Percentiles rank a stretch among this genome's conserved stretches.
These are phyloP conservation scores for Fukomys damarensis DNA, from an alignment of 2,113 vertebrate genomes.

Conservation along the genomic window DNA sequence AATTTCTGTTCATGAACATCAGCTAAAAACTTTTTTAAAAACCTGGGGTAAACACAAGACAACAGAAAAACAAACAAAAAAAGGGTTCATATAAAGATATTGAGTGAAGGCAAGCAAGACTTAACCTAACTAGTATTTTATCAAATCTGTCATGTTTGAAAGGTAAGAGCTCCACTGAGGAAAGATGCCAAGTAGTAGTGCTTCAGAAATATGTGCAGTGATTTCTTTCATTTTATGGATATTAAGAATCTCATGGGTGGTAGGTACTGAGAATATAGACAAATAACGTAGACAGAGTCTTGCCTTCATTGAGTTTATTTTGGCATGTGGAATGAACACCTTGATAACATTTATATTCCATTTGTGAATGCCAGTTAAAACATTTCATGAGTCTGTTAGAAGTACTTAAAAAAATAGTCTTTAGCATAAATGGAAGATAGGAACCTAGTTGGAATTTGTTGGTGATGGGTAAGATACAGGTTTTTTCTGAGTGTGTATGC, in stretches of 20 bases:
- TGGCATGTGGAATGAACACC: not conserved
- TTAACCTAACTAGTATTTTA: too few species aligned
- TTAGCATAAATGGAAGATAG: conserved; percentile 40
- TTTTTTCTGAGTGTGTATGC: conserved; percentile 1
- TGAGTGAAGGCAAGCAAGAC: too few species aligned
- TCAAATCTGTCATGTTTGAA: too few species aligned
- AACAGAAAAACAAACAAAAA: too few species aligned
- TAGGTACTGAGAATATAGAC: not conserved
- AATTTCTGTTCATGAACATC: too few species aligned
- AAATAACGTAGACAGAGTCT: not conserved
- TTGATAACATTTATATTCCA: conserved; percentile 20
- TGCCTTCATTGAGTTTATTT: conserved; percentile 40
- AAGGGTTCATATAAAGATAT: too few species aligned
- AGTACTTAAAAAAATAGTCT: not conserved
- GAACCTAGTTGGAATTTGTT: not conserved
- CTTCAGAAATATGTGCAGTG: too few species aligned
- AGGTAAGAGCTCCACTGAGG: too few species aligned
- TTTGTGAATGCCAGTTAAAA: conserved; percentile 45
- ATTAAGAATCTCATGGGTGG: not conserved
- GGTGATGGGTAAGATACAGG: not conserved
- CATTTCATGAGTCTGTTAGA: conserved; percentile 47
- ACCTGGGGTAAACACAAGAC: too few species aligned
- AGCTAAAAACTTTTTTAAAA: too few species aligned
- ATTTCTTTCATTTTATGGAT: not conserved
- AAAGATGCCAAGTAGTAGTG: too few species aligned